These are phyloP conservation scores for Saturnia pavonia DNA, from an alignment of 2,888 invertebrate species.

Conservation along the genomic window DNA sequence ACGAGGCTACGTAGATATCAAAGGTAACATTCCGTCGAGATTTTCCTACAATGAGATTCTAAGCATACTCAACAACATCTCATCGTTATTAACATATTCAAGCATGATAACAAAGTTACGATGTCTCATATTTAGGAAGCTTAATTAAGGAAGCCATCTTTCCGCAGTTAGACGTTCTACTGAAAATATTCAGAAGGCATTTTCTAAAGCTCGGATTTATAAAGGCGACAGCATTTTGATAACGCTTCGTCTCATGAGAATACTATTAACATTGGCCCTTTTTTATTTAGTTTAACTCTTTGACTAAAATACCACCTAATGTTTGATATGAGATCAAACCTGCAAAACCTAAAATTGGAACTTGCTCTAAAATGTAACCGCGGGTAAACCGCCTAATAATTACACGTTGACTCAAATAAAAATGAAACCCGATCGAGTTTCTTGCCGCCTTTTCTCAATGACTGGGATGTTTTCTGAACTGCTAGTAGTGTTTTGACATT, in stretches of 20 bases:
- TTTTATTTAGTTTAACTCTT: not conserved
- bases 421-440: too few relatives aligned
- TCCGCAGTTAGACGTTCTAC: not conserved
- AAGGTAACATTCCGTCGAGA: not conserved
- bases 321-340: too few relatives aligned
- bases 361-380: too few relatives aligned
- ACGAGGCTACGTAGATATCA: not conserved
- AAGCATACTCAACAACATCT: conserved; percentile 1
- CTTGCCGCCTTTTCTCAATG: too few relatives aligned
- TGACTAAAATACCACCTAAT: too few relatives aligned
- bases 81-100: conserved; percentile 8
- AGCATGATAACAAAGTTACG: not conserved
- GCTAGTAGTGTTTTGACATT: too few relatives aligned
- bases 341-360: too few relatives aligned
- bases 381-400: too few relatives aligned
- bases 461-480: too few relatives aligned
- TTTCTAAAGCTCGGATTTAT: not conserved
- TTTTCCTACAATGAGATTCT: not conserved
- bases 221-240: not conserved
- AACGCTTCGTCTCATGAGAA: not conserved
- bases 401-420: too few relatives aligned
- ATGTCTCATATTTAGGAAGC: conserved; percentile 6
- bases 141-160: not conserved
- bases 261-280: not conserved
- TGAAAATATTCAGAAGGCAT: not conserved